These are phyloP conservation scores for Lutjanus argentimaculatus DNA, from an alignment of 2,797 vertebrate species.

Conservation along the genomic window DNA sequence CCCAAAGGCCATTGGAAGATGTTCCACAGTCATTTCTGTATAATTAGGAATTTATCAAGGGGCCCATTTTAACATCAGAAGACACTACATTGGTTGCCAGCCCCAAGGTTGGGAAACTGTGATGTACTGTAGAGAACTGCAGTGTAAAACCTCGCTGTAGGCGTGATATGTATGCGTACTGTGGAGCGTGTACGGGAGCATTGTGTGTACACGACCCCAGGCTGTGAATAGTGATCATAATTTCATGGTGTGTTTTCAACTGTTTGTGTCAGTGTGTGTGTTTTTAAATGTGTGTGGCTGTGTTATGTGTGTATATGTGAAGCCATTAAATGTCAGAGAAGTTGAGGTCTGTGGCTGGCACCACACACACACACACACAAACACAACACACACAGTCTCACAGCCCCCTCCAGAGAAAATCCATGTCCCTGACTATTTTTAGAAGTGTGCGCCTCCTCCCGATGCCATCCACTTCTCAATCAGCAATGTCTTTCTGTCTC, in stretches of 20 bases:
- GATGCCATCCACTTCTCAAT: slow-evolving; percentile 60
- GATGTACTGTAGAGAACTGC: slow-evolving; percentile 56
- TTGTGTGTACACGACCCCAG: slow-evolving; percentile 56
- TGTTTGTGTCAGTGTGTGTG: slow-evolving; percentile 43
- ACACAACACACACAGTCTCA: slow-evolving; percentile 22
- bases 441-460: slow-evolving; percentile 56
- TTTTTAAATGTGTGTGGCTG: slow-evolving; percentile 19
- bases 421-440: slow-evolving; percentile 72
- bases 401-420: slow-evolving; percentile 56
- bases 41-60: slow-evolving; percentile 75
- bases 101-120: slow-evolving; percentile 51
- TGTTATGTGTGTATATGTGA: slow-evolving; percentile 12
- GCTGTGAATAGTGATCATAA: slow-evolving; percentile 62
- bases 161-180: slow-evolving; percentile 47
- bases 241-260: slow-evolving; percentile 62
- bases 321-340: slow-evolving; percentile 52
- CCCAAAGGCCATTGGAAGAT: slow-evolving; percentile 60
- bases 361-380: slow-evolving; percentile 30
- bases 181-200: slow-evolving; percentile 23
- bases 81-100: slow-evolving; percentile 56
- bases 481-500: slow-evolving; percentile 54
- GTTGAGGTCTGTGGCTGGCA: slow-evolving; percentile 34
- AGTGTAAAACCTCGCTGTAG: slow-evolving; percentile 49
- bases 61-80: slow-evolving; percentile 66
- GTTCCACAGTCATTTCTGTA: slow-evolving; percentile 66